A percentile compares a stretch with the other conserved stretches of the same genome.
These are phyloP conservation scores for Athetis lepigone DNA, from an alignment of 2,888 invertebrate genomes.

Conservation along the genomic window DNA sequence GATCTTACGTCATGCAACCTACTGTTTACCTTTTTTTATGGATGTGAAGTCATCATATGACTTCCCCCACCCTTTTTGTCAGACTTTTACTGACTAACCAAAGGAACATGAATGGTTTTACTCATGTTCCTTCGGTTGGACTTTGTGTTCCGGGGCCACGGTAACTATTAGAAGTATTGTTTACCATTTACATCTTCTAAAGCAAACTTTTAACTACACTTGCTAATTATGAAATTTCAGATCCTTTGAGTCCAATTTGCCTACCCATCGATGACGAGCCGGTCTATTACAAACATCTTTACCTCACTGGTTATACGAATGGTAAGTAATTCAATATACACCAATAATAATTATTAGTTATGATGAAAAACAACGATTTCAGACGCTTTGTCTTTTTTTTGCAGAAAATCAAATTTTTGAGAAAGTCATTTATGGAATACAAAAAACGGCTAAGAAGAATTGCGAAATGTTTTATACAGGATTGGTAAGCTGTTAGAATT, in stretches of 20 bases:
- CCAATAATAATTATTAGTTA: no score
- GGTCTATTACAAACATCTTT: constrained; percentile 68
- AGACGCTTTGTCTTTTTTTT: no score
- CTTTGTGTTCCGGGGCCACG: no score
- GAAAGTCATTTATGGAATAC: constrained; percentile 60
- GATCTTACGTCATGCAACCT: constrained; percentile 75
- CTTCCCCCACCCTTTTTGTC: no score
- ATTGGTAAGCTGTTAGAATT: constrained; percentile 52
- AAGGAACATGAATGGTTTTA: no score
- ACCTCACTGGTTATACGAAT: constrained; percentile 75
- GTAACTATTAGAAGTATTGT: no score
- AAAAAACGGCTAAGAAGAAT: constrained; percentile 36
- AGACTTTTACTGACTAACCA: no score
- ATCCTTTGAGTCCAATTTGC: constrained; percentile 72
- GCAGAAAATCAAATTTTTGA: constrained; percentile 70
- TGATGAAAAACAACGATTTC: no score
- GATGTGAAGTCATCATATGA: no score
- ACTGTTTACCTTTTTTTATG: background rate
- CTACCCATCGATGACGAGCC: constrained; percentile 62
- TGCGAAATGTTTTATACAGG: constrained; percentile 64
- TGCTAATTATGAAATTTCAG: constrained; percentile 41
- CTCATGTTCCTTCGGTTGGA: no score
- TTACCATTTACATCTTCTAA: background rate
- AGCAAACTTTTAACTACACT: background rate
- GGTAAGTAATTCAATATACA: constrained; percentile 66